Percentiles rank a stretch among this genome's conserved stretches.
Evolutionary conservation across 2,888 invertebrate species (phyloP).

Genomic region (Phanerotoma sp.): DNA sequence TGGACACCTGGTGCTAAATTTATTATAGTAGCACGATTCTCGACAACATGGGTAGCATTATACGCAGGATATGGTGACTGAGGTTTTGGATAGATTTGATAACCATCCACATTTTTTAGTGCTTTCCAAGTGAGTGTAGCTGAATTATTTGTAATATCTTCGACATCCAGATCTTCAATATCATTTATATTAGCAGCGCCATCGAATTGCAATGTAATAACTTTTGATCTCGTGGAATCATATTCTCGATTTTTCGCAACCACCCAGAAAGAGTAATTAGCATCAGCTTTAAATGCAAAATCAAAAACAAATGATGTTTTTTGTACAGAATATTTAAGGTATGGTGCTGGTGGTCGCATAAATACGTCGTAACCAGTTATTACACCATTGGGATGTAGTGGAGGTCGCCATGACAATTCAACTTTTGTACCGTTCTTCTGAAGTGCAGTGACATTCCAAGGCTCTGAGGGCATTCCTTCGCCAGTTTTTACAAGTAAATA

Average conservation of each 20-base stretch:
- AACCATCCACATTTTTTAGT: slow-evolving; percentile 64
- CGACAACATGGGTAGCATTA: slow-evolving; percentile 57
- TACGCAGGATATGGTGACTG: slow-evolving; percentile 63
- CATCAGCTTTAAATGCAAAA: slow-evolving; percentile 61
- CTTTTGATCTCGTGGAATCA: slow-evolving; percentile 65
- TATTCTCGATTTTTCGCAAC: slow-evolving; percentile 66
- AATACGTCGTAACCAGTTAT: slow-evolving; percentile 67
- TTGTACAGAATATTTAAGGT: slow-evolving; percentile 53
- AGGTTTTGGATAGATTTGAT: slow-evolving; percentile 60
- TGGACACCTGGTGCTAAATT: slow-evolving; percentile 58
- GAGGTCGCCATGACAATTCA: slow-evolving; percentile 70
- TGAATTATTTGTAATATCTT: slow-evolving; percentile 59
- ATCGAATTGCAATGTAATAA: slow-evolving; percentile 65
- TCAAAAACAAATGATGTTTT: slow-evolving; percentile 62
- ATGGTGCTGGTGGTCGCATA: slow-evolving; percentile 67
- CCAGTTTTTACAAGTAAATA: slow-evolving; percentile 65
- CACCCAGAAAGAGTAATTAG: slow-evolving; percentile 74
- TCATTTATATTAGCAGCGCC: slow-evolving; percentile 66
- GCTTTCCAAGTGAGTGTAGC: slow-evolving; percentile 66
- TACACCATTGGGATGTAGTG: slow-evolving; percentile 65
- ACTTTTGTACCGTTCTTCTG: slow-evolving; percentile 69
- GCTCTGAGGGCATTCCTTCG: slow-evolving; percentile 73
- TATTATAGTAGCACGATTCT: slow-evolving; percentile 53
- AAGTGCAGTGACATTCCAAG: slow-evolving; percentile 65
- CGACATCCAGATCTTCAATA: slow-evolving; percentile 62